These are phyloP conservation scores for Daktulosphaira vitifoliae DNA, from an alignment of 1,140 invertebrate genomes.

Conservation along the genomic window DNA sequence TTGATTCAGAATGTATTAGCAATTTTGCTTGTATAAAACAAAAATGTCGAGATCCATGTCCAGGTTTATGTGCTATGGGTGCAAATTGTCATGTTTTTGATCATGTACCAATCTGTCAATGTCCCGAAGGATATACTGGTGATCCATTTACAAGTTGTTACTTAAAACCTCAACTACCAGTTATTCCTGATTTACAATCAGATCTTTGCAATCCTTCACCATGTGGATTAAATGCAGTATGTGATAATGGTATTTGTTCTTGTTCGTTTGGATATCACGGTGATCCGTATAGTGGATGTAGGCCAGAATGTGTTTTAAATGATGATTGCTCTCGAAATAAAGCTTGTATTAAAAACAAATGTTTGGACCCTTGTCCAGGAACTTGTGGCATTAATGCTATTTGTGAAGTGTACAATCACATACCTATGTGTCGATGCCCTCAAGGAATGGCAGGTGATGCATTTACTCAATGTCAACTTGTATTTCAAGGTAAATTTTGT, in stretches of 20 bases:
- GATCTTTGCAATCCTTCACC: constrained; percentile 55
- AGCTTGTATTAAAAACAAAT: constrained; percentile 65
- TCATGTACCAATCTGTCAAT: constrained; percentile 47
- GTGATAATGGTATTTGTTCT: constrained; percentile 52
- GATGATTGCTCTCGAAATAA: constrained; percentile 54
- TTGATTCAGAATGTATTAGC: constrained; percentile 43
- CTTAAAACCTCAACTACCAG: constrained; percentile 37
- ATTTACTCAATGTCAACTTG: constrained; percentile 52
- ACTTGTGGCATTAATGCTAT: constrained; percentile 60
- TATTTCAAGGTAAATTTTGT: constrained; percentile 49
- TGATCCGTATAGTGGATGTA: constrained; percentile 54
- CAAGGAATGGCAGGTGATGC: constrained; percentile 60
- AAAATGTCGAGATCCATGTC: constrained; percentile 43
- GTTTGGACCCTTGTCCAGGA: constrained; percentile 62
- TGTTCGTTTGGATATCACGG: constrained; percentile 55
- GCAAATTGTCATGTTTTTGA: constrained; percentile 46
- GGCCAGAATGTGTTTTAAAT: constrained; percentile 56
- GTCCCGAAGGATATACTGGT: constrained; percentile 45
- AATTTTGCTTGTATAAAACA: constrained; percentile 43
- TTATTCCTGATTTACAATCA: constrained; percentile 38
- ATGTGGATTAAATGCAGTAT: constrained; percentile 64
- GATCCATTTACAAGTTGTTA: constrained; percentile 47
- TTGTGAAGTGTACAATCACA: constrained; percentile 61
- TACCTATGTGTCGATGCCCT: constrained; percentile 61
- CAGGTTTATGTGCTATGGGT: constrained; percentile 44